These are phyloP conservation scores for Homarus gammarus DNA, from an alignment of 2,888 invertebrate species.

Conservation along the genomic window DNA sequence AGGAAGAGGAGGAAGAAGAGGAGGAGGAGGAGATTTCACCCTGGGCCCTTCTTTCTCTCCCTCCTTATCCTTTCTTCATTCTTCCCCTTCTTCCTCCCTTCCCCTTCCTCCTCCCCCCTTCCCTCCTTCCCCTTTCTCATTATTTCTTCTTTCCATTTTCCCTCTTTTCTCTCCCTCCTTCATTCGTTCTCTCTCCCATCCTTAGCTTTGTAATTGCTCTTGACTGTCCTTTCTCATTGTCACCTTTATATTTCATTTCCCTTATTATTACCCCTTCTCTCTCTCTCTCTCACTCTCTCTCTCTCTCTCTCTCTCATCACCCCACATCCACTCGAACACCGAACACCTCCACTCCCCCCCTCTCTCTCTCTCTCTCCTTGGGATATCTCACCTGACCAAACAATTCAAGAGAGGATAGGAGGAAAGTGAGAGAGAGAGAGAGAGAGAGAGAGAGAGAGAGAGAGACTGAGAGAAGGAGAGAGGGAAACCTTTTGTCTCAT, in stretches of 20 bases:
- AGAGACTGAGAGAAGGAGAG: constrained; percentile 3
- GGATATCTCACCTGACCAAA: constrained; percentile 13
- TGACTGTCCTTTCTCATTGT: too few species aligned
- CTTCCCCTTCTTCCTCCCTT: not conserved
- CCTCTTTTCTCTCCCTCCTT: not conserved
- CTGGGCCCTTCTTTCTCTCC: too few species aligned
- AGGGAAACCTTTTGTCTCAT: not conserved
- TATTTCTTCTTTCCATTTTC: not conserved
- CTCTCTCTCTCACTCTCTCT: not conserved
- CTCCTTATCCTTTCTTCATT: not conserved
- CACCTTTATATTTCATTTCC: too few species aligned
- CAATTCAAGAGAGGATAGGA: not conserved
- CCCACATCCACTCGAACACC: too few species aligned
- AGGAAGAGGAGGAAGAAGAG: too few species aligned
- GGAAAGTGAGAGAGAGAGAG: constrained; percentile 7
- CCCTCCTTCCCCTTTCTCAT: not conserved
- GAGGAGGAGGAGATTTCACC: too few species aligned
- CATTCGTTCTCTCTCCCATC: not conserved
- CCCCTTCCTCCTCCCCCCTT: not conserved
- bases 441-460: constrained; percentile 5
- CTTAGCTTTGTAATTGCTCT: too few species aligned
- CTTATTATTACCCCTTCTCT: not conserved
- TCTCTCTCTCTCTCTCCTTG: not conserved
- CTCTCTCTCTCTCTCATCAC: constrained; percentile 16
- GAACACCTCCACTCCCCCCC: too few species aligned